Evolutionary conservation across 1,140 invertebrate species (phyloP).

Genomic region (Lanistes nyassanus): DNA sequence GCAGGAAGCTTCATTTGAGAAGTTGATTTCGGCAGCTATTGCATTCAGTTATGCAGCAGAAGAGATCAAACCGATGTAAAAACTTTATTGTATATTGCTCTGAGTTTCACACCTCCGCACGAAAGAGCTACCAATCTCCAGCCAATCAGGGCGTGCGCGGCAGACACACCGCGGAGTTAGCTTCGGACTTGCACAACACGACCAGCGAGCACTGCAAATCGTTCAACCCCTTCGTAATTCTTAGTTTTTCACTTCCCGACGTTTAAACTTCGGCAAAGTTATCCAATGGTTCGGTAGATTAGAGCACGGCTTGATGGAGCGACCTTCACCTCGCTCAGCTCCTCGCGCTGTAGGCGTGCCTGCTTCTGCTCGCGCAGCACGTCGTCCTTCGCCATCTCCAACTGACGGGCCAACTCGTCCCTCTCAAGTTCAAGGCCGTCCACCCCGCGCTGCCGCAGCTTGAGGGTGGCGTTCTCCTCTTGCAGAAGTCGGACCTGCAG

Average conservation of each 20-base stretch:
- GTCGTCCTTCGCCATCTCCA: conserved; percentile 57
- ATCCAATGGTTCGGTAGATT: background rate
- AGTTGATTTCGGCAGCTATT: too few relatives aligned
- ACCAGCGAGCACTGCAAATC: too few relatives aligned
- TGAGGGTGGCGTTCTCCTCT: conserved; percentile 50
- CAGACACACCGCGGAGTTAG: too few relatives aligned
- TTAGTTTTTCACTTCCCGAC: background rate
- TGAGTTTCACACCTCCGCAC: too few relatives aligned
- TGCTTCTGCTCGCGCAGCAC: conserved; percentile 58
- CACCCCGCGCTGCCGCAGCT: conserved; percentile 40
- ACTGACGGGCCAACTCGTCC: conserved; percentile 55
- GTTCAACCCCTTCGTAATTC: background rate
- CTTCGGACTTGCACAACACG: too few relatives aligned
- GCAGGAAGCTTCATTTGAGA: too few relatives aligned
- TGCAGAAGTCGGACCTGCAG: conserved; percentile 43
- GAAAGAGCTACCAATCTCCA: too few relatives aligned
- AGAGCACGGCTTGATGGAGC: background rate
- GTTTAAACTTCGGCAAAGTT: background rate
- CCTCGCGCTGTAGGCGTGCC: conserved; percentile 46
- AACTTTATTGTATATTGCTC: too few relatives aligned
- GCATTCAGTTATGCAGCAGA: too few relatives aligned
- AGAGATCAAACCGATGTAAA: too few relatives aligned
- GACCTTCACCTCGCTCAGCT: conserved; percentile 53
- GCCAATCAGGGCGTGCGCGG: too few relatives aligned
- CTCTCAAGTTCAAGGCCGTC: conserved; percentile 53